Evolutionary conservation across 2,797 vertebrate species (phyloP).

Genomic region (Simalia tracyae): DNA sequence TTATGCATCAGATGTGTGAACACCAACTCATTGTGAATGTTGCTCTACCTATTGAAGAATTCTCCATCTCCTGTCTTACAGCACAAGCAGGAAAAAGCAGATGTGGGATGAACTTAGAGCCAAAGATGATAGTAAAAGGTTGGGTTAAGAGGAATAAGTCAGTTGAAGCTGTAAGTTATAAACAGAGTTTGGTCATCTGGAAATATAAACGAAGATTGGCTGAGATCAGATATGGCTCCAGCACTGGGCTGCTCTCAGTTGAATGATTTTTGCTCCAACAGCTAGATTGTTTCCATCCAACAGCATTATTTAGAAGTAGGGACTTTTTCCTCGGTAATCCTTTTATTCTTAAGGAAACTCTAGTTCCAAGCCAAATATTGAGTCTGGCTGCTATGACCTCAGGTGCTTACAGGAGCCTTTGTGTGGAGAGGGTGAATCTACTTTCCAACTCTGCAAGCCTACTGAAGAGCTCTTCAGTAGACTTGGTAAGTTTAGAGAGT

Average conservation of each 20-base stretch:
- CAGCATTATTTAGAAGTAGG: not conserved
- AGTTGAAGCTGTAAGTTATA: not conserved
- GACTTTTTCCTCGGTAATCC: not conserved
- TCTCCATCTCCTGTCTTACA: not conserved
- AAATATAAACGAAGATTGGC: not conserved
- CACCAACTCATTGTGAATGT: not conserved
- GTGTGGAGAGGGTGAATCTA: not conserved
- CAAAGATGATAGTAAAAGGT: not conserved
- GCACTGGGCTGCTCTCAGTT: too few species aligned
- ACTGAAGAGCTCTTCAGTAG: not conserved
- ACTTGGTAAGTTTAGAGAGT: not conserved
- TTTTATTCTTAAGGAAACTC: not conserved
- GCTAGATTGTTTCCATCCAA: not conserved
- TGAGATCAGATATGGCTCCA: not conserved
- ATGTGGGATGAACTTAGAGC: not conserved
- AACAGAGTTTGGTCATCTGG: not conserved
- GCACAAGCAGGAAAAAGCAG: not conserved
- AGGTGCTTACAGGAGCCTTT: not conserved
- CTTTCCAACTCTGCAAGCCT: not conserved
- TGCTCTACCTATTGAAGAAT: not conserved
- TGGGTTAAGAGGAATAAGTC: not conserved
- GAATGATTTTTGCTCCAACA: too few species aligned
- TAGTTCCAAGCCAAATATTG: not conserved
- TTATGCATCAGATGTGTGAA: not conserved
- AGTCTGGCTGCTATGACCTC: not conserved